A percentile compares a stretch with the other conserved stretches of the same genome.
phyloP scores from a whole-genome alignment of 2,888 invertebrate genomes.

The Apeira syringaria region DNA sequence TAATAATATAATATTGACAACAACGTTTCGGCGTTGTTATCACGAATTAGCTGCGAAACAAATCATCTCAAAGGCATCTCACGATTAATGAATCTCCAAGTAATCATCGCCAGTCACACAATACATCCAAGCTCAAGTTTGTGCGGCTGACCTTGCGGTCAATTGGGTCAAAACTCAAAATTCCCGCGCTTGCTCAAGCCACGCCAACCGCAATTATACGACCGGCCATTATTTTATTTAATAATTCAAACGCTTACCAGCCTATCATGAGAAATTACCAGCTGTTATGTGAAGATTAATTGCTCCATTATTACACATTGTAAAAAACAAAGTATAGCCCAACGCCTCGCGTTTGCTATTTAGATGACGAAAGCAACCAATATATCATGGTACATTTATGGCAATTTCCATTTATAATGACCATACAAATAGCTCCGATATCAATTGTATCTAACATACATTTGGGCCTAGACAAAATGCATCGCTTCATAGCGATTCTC shows the following conservation, averaged over 20 bases:
- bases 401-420: neutral
- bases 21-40: too few species aligned
- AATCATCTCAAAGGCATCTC: conserved; percentile 3
- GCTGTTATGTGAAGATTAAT: conserved; percentile 23
- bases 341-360: neutral
- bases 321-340: conserved; percentile 4
- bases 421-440: too few species aligned
- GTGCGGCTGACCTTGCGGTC: conserved; percentile 63
- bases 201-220: conserved; percentile 63
- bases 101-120: conserved; percentile 38
- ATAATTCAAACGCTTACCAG: conserved; percentile 63
- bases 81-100: conserved; percentile 43
- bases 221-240: conserved; percentile 66
- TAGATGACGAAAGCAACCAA: conserved; percentile 7
- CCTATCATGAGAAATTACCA: conserved; percentile 34
- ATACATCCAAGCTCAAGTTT: conserved; percentile 46
- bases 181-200: conserved; percentile 58
- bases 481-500: too few species aligned
- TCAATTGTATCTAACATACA: too few species aligned
- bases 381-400: neutral
- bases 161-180: conserved; percentile 70
- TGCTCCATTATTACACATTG: conserved; percentile 16
- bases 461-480: too few species aligned
- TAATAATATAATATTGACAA: too few species aligned
- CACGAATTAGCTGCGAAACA: too few species aligned